These are phyloP conservation scores for Epicauta chinensis DNA, from an alignment of 1,140 invertebrate genomes.

Conservation along the genomic window DNA sequence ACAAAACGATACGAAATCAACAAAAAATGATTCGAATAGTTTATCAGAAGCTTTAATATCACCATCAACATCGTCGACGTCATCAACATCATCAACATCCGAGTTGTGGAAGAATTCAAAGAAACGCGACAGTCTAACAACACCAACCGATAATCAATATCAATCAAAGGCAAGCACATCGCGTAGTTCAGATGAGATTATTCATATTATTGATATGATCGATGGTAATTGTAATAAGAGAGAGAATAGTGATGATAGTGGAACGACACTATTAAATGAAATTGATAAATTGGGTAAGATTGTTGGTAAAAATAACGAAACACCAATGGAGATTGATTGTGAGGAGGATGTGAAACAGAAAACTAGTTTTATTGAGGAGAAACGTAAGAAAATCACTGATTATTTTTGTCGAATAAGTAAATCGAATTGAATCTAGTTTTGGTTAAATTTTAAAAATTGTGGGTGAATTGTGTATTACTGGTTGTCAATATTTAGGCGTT, in stretches of 20 bases:
- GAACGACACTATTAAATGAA: conserved; percentile 19
- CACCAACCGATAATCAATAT: conserved; percentile 19
- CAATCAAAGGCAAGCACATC: conserved; percentile 1
- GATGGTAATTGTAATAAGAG: conserved; percentile 24
- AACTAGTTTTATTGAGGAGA: conserved; percentile 1
- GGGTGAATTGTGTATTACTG: too few relatives aligned
- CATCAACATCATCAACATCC: too few relatives aligned
- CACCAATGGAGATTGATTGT: conserved; percentile 10
- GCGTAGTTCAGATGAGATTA: conserved; percentile 22
- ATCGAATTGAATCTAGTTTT: too few relatives aligned
- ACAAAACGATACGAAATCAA: conserved; percentile 4
- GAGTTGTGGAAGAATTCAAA: conserved; percentile 1
- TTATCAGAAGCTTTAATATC: conserved; percentile 1
- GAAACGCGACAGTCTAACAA: conserved; percentile 4
- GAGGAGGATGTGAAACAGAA: conserved; percentile 1
- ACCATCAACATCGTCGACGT: conserved; percentile 7
- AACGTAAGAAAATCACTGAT: conserved; percentile 27
- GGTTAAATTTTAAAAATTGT: too few relatives aligned
- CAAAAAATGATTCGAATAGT: conserved; percentile 17
- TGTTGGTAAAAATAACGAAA: conserved; percentile 1
- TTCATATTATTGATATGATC: conserved; percentile 28
- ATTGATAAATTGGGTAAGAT: conserved; percentile 17
- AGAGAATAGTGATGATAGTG: conserved; percentile 9
- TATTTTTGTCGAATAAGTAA: conserved; percentile 21
- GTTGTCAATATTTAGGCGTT: too few relatives aligned